phyloP scores from a whole-genome alignment of 1,140 invertebrate genomes.

The Drosophila jambulina region DNA sequence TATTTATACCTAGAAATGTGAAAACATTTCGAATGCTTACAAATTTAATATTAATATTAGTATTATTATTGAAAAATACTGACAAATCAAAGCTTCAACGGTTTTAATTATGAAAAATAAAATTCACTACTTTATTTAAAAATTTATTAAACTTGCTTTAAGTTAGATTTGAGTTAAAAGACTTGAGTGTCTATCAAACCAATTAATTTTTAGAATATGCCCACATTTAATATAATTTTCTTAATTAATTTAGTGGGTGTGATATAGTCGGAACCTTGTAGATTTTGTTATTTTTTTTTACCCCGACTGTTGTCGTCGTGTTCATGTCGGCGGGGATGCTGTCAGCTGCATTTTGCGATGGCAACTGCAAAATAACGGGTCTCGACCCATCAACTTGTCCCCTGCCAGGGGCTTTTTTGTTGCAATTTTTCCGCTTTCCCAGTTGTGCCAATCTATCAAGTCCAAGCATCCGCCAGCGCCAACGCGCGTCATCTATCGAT shows the following conservation, averaged over 20 bases:
- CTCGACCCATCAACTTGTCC: slow-evolving; percentile 34
- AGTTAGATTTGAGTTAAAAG: too few relatives aligned
- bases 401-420: slow-evolving; percentile 1
- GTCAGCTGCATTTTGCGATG: slow-evolving; percentile 62
- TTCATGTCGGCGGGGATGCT: slow-evolving; percentile 39
- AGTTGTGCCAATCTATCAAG: slow-evolving; percentile 58
- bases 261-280: slow-evolving; percentile 5
- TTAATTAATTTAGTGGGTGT: slow-evolving; percentile 14
- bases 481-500: slow-evolving; percentile 37
- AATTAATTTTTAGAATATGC: not conserved
- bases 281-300: slow-evolving; percentile 8
- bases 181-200: not conserved
- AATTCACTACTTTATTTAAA: not conserved
- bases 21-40: not conserved
- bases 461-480: slow-evolving; percentile 36
- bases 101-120: not conserved
- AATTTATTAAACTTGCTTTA: not conserved
- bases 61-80: too few relatives aligned
- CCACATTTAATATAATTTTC: not conserved
- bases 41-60: too few relatives aligned
- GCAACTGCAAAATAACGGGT: slow-evolving; percentile 44
- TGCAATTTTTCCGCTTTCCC: slow-evolving; percentile 16
- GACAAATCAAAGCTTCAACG: too few relatives aligned
- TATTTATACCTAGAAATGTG: not conserved
- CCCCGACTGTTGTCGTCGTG: slow-evolving; percentile 14